Percentiles rank a stretch among this genome's conserved stretches.
Evolutionary conservation across 1,140 invertebrate species (phyloP).

Genomic region (Choristoneura fumiferana): DNA sequence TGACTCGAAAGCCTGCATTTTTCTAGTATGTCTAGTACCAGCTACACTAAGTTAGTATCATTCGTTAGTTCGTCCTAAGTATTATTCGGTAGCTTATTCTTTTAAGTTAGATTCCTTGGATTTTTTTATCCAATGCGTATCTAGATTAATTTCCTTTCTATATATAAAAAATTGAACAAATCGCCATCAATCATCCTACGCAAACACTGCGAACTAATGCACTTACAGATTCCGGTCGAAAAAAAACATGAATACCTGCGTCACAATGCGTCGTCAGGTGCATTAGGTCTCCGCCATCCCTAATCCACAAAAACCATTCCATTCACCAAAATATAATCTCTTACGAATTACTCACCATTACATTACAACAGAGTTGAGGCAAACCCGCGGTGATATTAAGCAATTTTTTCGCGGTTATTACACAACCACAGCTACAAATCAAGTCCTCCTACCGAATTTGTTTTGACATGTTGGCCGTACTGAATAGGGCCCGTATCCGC

Average conservation of each 20-base stretch:
- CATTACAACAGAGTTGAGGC: constrained; percentile 35
- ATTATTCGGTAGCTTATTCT: too few relatives aligned
- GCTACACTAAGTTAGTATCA: too few relatives aligned
- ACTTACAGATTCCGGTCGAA: constrained; percentile 38
- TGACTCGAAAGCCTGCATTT: too few relatives aligned
- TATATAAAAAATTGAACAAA: too few relatives aligned
- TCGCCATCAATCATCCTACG: constrained; percentile 36
- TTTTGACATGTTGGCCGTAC: constrained; percentile 60
- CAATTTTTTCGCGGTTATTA: constrained; percentile 64
- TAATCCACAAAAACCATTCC: constrained; percentile 47
- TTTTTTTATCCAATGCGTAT: too few relatives aligned
- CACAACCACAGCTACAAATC: constrained; percentile 36
- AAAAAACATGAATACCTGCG: constrained; percentile 41
- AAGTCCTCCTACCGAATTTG: constrained; percentile 33
- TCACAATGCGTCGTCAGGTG: constrained; percentile 59
- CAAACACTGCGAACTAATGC: constrained; percentile 47
- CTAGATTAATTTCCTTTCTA: too few relatives aligned
- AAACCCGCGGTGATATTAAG: constrained; percentile 21
- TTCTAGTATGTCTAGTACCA: too few relatives aligned
- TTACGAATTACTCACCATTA: constrained; percentile 44
- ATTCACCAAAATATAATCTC: constrained; percentile 66
- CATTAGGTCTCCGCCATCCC: constrained; percentile 49
- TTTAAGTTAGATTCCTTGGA: too few relatives aligned
- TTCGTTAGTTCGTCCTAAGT: too few relatives aligned
- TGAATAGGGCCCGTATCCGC: constrained; percentile 41